A percentile compares a stretch with the other conserved stretches of the same genome.
Evolutionary conservation across 1,140 invertebrate genomes (phyloP).

Genomic region (Panagrolaimus sp.): DNA sequence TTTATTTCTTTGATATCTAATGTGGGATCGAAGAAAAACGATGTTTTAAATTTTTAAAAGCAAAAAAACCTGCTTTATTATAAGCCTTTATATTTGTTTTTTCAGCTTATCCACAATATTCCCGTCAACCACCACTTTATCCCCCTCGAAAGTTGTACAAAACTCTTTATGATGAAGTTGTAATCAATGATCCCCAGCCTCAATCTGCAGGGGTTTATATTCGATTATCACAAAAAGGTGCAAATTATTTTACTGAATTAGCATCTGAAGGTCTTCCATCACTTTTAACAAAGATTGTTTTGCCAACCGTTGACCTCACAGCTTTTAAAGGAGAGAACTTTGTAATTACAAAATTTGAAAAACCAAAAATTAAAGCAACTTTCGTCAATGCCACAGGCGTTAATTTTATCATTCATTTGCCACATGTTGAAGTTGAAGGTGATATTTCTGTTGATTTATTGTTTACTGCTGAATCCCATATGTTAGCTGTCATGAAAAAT

Average conservation of each 20-base stretch:
- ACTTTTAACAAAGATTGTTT: constrained; percentile 6
- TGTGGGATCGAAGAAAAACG: too few species aligned
- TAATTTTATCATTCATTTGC: not conserved
- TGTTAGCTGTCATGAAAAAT: constrained; percentile 10
- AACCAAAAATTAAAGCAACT: not conserved
- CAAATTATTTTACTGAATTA: not conserved
- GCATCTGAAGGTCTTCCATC: constrained; percentile 3
- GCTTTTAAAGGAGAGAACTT: not conserved
- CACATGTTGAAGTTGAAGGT: constrained; percentile 4
- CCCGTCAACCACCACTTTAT: too few species aligned
- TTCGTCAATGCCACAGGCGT: not conserved
- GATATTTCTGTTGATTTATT: not conserved
- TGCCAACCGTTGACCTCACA: not conserved
- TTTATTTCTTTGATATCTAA: too few species aligned
- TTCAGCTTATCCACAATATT: too few species aligned
- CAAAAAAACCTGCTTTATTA: too few species aligned
- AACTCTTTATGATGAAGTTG: not conserved
- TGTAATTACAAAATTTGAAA: not conserved
- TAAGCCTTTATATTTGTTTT: too few species aligned
- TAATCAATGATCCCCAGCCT: not conserved
- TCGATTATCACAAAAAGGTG: constrained; percentile 1
- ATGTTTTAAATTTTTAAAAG: too few species aligned
- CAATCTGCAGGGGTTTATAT: constrained; percentile 9
- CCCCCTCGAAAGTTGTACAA: too few species aligned
- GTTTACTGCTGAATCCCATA: not conserved